Percentiles rank a stretch among this genome's conserved stretches.
phyloP scores from a whole-genome alignment of 2,113 vertebrate species.

The Festucalex cinctus region DNA sequence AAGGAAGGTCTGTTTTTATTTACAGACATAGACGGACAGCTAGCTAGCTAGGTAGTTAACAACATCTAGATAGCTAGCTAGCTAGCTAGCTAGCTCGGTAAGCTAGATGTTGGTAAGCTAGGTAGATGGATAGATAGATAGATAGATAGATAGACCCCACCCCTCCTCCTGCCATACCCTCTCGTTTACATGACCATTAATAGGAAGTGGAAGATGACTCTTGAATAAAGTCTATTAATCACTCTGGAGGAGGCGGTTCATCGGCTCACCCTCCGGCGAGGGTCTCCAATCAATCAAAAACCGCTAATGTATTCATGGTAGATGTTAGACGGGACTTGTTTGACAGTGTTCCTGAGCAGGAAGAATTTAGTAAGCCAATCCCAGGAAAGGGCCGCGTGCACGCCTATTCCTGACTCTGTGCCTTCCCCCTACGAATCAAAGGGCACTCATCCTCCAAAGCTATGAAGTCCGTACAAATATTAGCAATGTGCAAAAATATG shows the following conservation, averaged over 20 bases:
- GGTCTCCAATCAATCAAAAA: slow-evolving; percentile 75
- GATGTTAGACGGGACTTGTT: slow-evolving; percentile 75
- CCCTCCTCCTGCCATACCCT: slow-evolving; percentile 22
- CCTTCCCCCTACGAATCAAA: slow-evolving; percentile 45
- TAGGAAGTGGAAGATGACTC: slow-evolving; percentile 70
- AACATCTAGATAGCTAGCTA: no score
- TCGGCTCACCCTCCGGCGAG: slow-evolving; percentile 65
- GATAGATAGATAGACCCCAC: background rate
- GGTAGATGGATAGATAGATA: background rate
- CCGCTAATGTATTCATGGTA: slow-evolving; percentile 75
- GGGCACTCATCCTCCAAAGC: slow-evolving; percentile 46
- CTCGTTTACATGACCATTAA: slow-evolving; percentile 75
- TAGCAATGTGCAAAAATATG: slow-evolving; percentile 70
- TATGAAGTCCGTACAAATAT: slow-evolving; percentile 68
- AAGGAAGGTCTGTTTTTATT: no score
- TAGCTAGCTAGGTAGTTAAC: no score
- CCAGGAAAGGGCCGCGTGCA: slow-evolving; percentile 40
- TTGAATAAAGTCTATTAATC: slow-evolving; percentile 83
- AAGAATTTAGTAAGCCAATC: slow-evolving; percentile 74
- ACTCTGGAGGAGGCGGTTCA: slow-evolving; percentile 71
- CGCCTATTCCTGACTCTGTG: slow-evolving; percentile 32
- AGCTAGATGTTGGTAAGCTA: no score
- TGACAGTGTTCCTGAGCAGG: slow-evolving; percentile 75
- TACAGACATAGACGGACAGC: no score
- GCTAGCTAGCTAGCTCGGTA: no score